Evolutionary conservation across 64 coral and sea anemone genomes (phyloP), one percentile per base, ranked within the genome.

Genomic region (Hydrozoanthus tunicans): DNA sequence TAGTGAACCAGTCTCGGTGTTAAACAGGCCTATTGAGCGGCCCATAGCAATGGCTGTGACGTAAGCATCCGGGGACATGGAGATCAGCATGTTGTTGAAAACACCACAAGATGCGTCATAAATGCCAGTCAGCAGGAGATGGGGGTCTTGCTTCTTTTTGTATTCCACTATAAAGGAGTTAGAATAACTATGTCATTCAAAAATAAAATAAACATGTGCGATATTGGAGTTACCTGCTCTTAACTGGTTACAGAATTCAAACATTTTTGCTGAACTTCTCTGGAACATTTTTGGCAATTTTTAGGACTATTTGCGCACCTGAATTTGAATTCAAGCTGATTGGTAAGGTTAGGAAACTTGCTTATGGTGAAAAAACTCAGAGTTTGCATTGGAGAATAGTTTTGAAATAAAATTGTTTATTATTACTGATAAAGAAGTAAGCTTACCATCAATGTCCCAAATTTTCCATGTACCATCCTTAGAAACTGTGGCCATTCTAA

Each of bases 391-490:
- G 20, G 32, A 43, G 2, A 43, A 43, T 43, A 43, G 32, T 20
- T 43, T 43, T 43, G 32, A 1, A 43, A 43, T 43, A 43, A 43
- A 43, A 43, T 43, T 43, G 32, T 43, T 43, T 43, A 43, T 1
- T 43, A 2, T 43, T 43, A 43, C 0, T 43, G 32, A 43, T 43
- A 43, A 1, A 43, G 32, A 43, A 53, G 43, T 58, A 32, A 58
- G 71, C 93, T 93, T 67, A 96, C 97, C 97, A 91, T 99, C 97
- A 81, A 99, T 99, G 77, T 99, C 92, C 97, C 97, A 99, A 53
- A 99, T 92, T 96, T 92, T 99, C 97, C 97, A 99, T 0, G 97
- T 99, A 27, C 97, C 94, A 94, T 99, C 97, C 62, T 99, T 99
- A 80, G 97, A 99, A 4, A 99, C 94, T 76, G 97, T 95, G 7